Evolutionary conservation across 2,113 vertebrate species (phyloP), one percentile per base, ranked within the genome.

Genomic region (Peromyscus leucopus): DNA sequence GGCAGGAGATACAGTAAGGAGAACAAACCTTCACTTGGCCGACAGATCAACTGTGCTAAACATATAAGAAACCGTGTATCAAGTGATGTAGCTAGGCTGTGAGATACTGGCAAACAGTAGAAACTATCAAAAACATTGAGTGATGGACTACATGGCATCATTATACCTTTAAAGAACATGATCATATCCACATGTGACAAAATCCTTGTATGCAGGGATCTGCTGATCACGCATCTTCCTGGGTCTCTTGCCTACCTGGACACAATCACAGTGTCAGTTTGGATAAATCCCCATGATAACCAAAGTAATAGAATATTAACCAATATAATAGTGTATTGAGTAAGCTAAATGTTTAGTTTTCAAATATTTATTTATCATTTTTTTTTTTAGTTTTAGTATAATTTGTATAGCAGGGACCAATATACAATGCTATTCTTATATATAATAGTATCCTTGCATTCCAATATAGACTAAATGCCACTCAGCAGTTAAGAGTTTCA

Each of bases 1-100:
- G 33, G 83, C 55, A 90, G 57, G 79, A 75, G 78, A 48, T 88
- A 42, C 42, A 28, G 48, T 93, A 84, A 85, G 76, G 74, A 31
- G 8, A 94, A 57, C 31, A 85, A 85, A 95, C 28, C 33, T 51
- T 61, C 72, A 94, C 46, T 57, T 96, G 88, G 75, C 88, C 95
- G 16, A 31, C 39, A 89, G 76, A 78, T 88, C n/a, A 90, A 94
- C 94, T 55, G 33, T 84, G 33, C 79, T 90, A 93, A 95, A 26
- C 51, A 61, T 28, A 72, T 42, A 90, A 15, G 21, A 80, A 93
- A 96, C 74, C 51, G 21, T 59, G 46, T 26, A 85, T 55, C 71
- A 55, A 89, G 55, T 75, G 71, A 85, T 17, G 82, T 21, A 80
- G 63, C 24, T 87, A 90, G 61, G n/a, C 48, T 95, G 28, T 46